Evolutionary conservation across 1,140 invertebrate species (phyloP), one percentile per base, ranked within the genome.

Genomic region (Camponotus pennsylvanicus): DNA sequence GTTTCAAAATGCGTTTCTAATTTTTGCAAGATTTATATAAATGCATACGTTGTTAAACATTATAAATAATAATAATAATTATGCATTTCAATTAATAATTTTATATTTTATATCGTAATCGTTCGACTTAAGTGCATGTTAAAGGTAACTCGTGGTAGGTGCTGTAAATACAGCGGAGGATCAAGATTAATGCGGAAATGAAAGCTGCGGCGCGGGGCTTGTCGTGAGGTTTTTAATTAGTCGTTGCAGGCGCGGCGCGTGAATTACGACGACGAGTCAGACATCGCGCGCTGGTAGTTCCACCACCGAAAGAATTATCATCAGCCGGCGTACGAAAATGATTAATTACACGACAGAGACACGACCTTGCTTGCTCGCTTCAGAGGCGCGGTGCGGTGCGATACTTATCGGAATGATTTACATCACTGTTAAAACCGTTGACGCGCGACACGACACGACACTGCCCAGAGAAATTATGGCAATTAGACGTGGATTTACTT

Each of bases 321-420:
- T 80, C 82, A 71, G 75, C 78, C 67, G 42, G 57, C 37, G 69
- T 73, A 88, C 78, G 85, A 90, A 93, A 92, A 93, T 93, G 93
- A 94, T 94, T 93, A 93, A 93, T 93, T 88, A 89, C 88, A 73
- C 76, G 83, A 69, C 63, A 63, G 84, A 86, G 73, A 91, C 80
- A 84, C 85, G 91, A 91, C 91, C 92, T 93, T 92, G 90, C 90
- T 84, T 82, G 77, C 73, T 76, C 13, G 67, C 42, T 75, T 75
- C 55, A 21, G 52, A 57, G 70, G 70, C 77, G 61, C 84, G 45
- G 86, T 57, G 77, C 75, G 79, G 85, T 80, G 82, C 86, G 91
- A 93, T 94, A 91, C 85, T 92, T 94, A 93, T 93, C 92, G 66
- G 63, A 42, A 85, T 91, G 90, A 94, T 93, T 93, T 93, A 93